Evolutionary conservation across 1,140 invertebrate species (phyloP).

Genomic region (Sitobion miscanthi): DNA sequence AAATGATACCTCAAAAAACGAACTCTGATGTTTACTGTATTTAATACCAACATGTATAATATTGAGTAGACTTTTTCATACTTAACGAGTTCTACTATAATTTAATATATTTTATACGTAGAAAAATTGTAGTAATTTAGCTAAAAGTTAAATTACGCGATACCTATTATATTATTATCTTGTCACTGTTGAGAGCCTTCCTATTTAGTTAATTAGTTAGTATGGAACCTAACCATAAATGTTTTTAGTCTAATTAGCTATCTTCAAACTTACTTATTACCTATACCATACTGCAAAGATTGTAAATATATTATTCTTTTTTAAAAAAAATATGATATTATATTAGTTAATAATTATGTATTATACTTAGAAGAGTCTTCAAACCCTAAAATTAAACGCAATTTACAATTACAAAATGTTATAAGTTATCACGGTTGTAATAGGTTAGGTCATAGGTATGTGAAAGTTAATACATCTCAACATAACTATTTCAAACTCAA

Average conservation of each 20-base stretch:
- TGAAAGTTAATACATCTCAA: neutral
- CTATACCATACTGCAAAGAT: too few relatives aligned
- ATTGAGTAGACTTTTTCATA: too few relatives aligned
- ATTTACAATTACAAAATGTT: neutral
- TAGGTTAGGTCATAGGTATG: neutral
- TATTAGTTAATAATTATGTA: neutral
- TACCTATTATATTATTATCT: too few relatives aligned
- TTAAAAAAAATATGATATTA: too few relatives aligned
- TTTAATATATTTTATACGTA: neutral
- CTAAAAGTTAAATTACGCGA: neutral
- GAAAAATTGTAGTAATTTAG: neutral
- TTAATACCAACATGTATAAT: too few relatives aligned
- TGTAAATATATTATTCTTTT: too few relatives aligned
- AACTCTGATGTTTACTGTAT: neutral
- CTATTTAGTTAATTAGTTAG: too few relatives aligned
- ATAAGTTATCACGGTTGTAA: neutral
- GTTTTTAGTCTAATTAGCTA: too few relatives aligned
- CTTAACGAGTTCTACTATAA: neutral
- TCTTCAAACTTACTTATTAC: too few relatives aligned
- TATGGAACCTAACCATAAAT: too few relatives aligned
- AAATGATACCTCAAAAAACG: neutral
- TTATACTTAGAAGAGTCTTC: neutral
- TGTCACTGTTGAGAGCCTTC: too few relatives aligned
- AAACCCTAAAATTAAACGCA: neutral
- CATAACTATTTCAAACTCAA: neutral